Evolutionary conservation across 1,140 invertebrate genomes (phyloP).

Genomic region (Drosophila carrolli): DNA sequence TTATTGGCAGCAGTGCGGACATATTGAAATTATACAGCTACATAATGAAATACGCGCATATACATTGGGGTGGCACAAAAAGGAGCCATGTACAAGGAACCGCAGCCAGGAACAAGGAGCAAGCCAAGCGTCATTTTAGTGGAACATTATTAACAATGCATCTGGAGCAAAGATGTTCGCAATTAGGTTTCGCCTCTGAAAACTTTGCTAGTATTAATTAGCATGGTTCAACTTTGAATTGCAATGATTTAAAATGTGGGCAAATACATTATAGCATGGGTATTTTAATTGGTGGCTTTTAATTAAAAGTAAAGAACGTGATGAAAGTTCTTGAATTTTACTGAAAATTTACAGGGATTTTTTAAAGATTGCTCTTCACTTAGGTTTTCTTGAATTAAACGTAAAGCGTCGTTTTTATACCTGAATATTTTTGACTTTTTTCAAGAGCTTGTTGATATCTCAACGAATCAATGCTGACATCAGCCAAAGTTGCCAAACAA

Average conservation of each 20-base stretch:
- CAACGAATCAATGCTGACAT: constrained; percentile 39
- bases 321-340: neutral
- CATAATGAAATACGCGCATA: constrained; percentile 46
- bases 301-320: neutral
- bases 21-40: constrained; percentile 51
- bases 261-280: neutral
- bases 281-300: constrained; percentile 3
- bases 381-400: no score
- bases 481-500: constrained; percentile 38
- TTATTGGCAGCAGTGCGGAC: constrained; percentile 72
- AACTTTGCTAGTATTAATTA: constrained; percentile 45
- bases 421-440: neutral
- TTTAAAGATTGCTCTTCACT: no score
- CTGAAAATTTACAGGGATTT: no score
- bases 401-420: neutral
- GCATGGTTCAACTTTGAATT: constrained; percentile 12
- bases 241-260: constrained; percentile 5
- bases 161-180: constrained; percentile 15
- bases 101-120: constrained; percentile 4
- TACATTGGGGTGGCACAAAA: neutral
- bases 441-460: constrained; percentile 1
- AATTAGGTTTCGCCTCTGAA: constrained; percentile 25
- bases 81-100: constrained; percentile 1
- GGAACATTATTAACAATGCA: constrained; percentile 38
- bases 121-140: constrained; percentile 22